These are phyloP conservation scores for Hylaeus volcanicus DNA, from an alignment of 1,140 invertebrate genomes.

Conservation along the genomic window DNA sequence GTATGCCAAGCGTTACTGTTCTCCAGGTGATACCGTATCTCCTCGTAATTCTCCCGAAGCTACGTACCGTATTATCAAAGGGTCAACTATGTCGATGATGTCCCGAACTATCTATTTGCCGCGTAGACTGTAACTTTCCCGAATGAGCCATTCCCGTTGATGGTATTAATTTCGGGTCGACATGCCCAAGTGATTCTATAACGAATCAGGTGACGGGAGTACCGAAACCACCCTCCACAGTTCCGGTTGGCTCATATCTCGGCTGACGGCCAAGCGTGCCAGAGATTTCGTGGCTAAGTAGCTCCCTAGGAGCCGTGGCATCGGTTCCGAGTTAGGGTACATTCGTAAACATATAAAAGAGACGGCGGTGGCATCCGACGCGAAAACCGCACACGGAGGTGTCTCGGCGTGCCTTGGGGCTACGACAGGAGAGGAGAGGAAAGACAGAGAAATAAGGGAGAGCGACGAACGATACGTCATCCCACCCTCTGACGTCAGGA, in stretches of 20 bases:
- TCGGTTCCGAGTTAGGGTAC: constrained; percentile 26
- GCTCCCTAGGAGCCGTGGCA: not conserved
- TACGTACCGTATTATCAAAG: no score
- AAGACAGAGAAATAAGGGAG: constrained; percentile 1
- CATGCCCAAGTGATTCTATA: not conserved
- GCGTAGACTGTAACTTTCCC: no score
- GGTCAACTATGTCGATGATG: no score
- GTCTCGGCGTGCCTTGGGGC: not conserved
- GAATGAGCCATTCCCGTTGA: no score
- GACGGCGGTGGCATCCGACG: constrained; percentile 12
- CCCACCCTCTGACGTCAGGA: constrained; percentile 50
- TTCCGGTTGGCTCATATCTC: constrained; percentile 11
- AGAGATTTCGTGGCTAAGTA: constrained; percentile 43
- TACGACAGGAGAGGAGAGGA: not conserved
- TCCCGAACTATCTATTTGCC: no score
- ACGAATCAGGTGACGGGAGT: no score
- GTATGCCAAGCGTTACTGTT: no score
- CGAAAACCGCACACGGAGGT: constrained; percentile 38
- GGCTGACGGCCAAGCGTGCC: constrained; percentile 19
- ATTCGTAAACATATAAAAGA: constrained; percentile 50
- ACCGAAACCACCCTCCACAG: not conserved
- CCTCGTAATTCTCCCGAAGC: no score
- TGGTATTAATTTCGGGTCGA: no score
- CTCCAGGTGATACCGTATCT: no score
- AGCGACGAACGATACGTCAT: constrained; percentile 41